phyloP scores from a whole-genome alignment of 2,888 invertebrate species.

The Eustalomyia histrio region DNA sequence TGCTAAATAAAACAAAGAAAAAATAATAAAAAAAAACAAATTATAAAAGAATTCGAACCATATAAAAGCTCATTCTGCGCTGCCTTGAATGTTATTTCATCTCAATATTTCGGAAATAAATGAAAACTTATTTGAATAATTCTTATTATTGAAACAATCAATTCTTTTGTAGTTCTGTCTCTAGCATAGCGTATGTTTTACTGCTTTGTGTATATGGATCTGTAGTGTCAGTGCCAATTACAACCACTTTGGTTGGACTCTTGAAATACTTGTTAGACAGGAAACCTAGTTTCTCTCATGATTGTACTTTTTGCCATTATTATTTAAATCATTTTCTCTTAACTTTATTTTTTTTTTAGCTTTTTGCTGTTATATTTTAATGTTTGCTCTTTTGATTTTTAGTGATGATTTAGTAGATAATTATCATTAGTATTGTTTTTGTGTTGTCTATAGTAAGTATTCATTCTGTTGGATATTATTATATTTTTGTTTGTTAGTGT shows the following conservation, averaged over 20 bases:
- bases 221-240: slow-evolving; percentile 60
- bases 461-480: background rate
- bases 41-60: no score
- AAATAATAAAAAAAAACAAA: no score
- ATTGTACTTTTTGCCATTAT: slow-evolving; percentile 26
- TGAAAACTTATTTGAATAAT: no score
- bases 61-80: no score
- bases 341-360: slow-evolving; percentile 22
- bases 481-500: slow-evolving; percentile 39
- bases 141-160: background rate
- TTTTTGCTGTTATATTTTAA: slow-evolving; percentile 18
- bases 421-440: slow-evolving; percentile 37
- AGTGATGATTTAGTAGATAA: slow-evolving; percentile 33
- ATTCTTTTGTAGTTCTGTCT: background rate
- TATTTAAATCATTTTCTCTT: slow-evolving; percentile 52
- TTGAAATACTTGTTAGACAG: slow-evolving; percentile 64
- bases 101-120: no score
- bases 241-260: slow-evolving; percentile 48
- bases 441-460: background rate
- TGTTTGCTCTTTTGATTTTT: slow-evolving; percentile 38
- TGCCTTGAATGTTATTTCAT: no score
- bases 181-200: slow-evolving; percentile 1
- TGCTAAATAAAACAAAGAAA: no score
- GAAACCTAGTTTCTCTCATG: slow-evolving; percentile 62
- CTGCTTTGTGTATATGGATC: slow-evolving; percentile 26